Evolutionary conservation across 2,888 invertebrate genomes (phyloP).

Genomic region (Augochlorella aurata): DNA sequence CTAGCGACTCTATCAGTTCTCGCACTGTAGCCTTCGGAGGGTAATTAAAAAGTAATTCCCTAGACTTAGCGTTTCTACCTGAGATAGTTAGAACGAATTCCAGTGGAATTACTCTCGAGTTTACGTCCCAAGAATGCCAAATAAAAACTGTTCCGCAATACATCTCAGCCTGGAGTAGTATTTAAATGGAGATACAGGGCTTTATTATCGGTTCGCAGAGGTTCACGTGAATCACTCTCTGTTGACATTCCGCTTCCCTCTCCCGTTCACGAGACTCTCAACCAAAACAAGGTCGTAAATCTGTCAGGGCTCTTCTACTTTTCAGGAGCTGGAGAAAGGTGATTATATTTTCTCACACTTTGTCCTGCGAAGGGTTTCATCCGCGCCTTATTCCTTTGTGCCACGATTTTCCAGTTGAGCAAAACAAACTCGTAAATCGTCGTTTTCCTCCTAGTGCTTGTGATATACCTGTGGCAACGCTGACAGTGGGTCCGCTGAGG

Average conservation of each 20-base stretch:
- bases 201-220: slow-evolving; percentile 6
- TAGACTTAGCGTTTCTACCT: not conserved
- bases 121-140: not conserved
- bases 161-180: not conserved
- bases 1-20: not conserved
- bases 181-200: not conserved
- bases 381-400: not conserved
- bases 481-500: not conserved
- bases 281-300: slow-evolving; percentile 68
- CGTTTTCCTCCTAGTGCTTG: not conserved
- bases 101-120: not conserved
- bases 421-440: slow-evolving; percentile 42
- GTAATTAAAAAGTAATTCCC: slow-evolving; percentile 37
- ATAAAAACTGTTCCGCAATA: not conserved
- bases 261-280: slow-evolving; percentile 9
- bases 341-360: slow-evolving; percentile 14
- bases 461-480: slow-evolving; percentile 1
- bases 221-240: slow-evolving; percentile 31
- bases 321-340: slow-evolving; percentile 9
- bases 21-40: not conserved
- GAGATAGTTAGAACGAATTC: slow-evolving; percentile 9
- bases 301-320: slow-evolving; percentile 25
- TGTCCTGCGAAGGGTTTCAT: slow-evolving; percentile 7
- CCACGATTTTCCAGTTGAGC: slow-evolving; percentile 1
- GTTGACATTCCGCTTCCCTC: slow-evolving; percentile 19